Conservation (phyloP, 92 coral and sea anemone species). For the Actinostola sp. region DNA sequence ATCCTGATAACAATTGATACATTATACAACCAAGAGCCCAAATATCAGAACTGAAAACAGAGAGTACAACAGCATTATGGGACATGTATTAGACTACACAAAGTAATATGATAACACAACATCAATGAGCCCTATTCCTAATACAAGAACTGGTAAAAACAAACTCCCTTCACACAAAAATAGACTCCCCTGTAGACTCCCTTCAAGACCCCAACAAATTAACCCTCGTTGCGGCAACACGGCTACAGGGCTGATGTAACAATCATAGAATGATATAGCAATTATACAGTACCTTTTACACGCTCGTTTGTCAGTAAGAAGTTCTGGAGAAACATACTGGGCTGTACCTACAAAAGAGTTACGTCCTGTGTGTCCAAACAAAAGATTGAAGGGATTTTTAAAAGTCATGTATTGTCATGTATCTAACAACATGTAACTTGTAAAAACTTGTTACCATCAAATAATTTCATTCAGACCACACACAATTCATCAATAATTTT, state of each 20-base stretch:
- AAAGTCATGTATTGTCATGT: no score
- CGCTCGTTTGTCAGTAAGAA: conserved; percentile 91
- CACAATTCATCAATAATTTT: no score
- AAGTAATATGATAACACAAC: not conserved
- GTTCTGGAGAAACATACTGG: conserved; percentile 98
- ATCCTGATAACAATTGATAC: conserved; percentile 92
- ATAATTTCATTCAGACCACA: no score
- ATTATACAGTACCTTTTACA: conserved; percentile 86
- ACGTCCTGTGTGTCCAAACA: conserved; percentile 55
- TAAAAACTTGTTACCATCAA: no score
- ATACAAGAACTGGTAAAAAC: no score
- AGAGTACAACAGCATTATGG: no score
- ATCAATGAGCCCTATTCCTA: no score
- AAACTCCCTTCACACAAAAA: not conserved
- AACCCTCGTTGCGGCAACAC: not conserved
- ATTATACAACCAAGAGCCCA: conserved; percentile 99
- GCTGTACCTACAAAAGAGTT: conserved; percentile 99
- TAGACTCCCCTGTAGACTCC: not conserved
- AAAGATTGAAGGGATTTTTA: not conserved
- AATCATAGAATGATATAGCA: no score
- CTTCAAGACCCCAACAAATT: no score
- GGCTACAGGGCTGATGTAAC: no score
- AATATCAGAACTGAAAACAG: conserved; percentile 79
- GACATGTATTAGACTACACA: no score
- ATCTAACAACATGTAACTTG: no score